Percentiles rank a stretch among this genome's conserved stretches.
Evolutionary conservation across 2,797 vertebrate genomes (phyloP).

Genomic region (Fistularia commersonii): DNA sequence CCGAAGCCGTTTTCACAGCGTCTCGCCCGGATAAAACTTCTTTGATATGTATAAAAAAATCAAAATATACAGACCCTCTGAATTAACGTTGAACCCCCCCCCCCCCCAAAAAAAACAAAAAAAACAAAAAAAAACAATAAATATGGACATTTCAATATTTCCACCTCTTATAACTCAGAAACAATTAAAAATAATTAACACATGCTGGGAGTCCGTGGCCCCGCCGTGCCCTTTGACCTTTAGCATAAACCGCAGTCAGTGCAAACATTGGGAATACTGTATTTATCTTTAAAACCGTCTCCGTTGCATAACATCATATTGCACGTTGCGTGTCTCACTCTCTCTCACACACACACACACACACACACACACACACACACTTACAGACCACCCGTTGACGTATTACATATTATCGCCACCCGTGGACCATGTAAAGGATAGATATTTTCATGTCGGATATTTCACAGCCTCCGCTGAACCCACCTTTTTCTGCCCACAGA

Average conservation of each 20-base stretch:
- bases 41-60: constrained; percentile 31
- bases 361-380: constrained; percentile 28
- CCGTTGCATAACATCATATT: constrained; percentile 76
- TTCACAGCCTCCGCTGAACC: constrained; percentile 46
- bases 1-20: constrained; percentile 46
- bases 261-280: constrained; percentile 65
- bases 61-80: constrained; percentile 59
- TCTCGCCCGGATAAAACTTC: constrained; percentile 62
- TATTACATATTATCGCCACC: constrained; percentile 55
- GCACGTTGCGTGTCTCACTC: constrained; percentile 61
- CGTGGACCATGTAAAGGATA: constrained; percentile 55
- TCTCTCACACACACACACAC: constrained; percentile 38
- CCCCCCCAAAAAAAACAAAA: constrained; percentile 39
- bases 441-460: constrained; percentile 51
- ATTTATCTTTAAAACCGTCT: constrained; percentile 55
- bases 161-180: constrained; percentile 65
- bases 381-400: constrained; percentile 35
- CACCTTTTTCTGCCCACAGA: constrained; percentile 16
- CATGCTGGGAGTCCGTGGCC: constrained; percentile 48
- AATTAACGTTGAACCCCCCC: constrained; percentile 55
- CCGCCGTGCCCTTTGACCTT: constrained; percentile 34
- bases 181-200: constrained; percentile 65
- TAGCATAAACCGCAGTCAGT: constrained; percentile 64
- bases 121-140: constrained; percentile 55
- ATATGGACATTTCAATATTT: constrained; percentile 63